Conservation (phyloP, 2,113 vertebrate species). For the Hiodon alosoides region DNA sequence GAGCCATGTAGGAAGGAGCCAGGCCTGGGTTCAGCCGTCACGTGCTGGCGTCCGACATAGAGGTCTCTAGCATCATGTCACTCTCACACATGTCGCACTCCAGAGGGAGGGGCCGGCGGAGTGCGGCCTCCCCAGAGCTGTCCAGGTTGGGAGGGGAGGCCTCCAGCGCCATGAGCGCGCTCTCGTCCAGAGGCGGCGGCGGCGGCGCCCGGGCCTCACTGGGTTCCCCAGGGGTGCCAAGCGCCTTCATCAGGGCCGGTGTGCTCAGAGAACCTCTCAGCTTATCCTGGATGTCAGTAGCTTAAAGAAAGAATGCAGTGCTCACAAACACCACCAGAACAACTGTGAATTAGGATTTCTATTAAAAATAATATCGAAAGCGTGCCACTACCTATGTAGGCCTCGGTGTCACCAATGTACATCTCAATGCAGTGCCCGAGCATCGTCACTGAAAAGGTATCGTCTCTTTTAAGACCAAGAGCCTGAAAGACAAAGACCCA, state of each 20-base stretch:
- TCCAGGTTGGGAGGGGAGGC: constrained; percentile 65
- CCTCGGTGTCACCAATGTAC: constrained; percentile 96
- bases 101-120: constrained; percentile 76
- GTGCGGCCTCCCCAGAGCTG: constrained; percentile 75
- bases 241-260: constrained; percentile 84
- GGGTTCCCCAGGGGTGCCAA: constrained; percentile 78
- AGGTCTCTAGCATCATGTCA: constrained; percentile 93
- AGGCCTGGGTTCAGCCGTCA: constrained; percentile 56
- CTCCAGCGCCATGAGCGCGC: constrained; percentile 72
- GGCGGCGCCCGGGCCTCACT: constrained; percentile 71
- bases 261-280: constrained; percentile 80
- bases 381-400: constrained; percentile 79
- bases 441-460: constrained; percentile 98
- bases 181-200: constrained; percentile 73
- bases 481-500: constrained; percentile 64
- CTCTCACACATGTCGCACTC: constrained; percentile 98
- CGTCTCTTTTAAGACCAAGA: constrained; percentile 91
- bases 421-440: constrained; percentile 98
- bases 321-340: background rate
- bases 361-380: too few species aligned
- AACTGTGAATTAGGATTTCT: background rate
- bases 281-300: constrained; percentile 94
- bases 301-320: constrained; percentile 49
- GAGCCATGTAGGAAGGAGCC: background rate
- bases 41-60: constrained; percentile 92